Conservation (phyloP, 2,797 vertebrate genomes). For the Fratercula arctica region DNA sequence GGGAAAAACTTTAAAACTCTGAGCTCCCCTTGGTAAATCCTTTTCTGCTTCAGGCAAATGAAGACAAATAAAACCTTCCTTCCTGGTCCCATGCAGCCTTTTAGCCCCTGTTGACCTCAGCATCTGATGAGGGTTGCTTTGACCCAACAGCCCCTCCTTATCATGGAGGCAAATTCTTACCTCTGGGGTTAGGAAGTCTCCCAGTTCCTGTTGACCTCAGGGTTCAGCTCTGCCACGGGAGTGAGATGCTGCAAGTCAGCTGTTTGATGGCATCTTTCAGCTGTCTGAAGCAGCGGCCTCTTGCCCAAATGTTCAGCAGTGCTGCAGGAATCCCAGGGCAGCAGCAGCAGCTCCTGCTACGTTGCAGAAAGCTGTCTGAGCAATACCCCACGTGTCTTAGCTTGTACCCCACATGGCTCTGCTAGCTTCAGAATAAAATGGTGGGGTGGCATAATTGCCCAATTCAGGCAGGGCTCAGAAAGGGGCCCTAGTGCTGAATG, state of each 20-base stretch:
- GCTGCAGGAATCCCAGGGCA: neutral
- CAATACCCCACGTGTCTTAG: neutral
- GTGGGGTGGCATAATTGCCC: neutral
- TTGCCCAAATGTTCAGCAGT: neutral
- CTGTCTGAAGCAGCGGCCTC: rapidly evolving
- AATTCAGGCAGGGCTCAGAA: neutral
- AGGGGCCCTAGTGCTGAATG: neutral
- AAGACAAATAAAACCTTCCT: neutral
- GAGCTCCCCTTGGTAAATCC: neutral
- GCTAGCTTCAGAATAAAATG: neutral
- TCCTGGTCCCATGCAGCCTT: neutral
- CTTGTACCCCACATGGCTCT: neutral
- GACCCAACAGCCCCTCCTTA: neutral
- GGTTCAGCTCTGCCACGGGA: neutral
- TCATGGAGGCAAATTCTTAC: neutral
- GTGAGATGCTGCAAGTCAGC: neutral
- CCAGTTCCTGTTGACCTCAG: rapidly evolving
- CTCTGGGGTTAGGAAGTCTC: neutral
- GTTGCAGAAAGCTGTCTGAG: neutral
- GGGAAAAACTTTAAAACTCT: neutral
- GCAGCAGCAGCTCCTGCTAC: neutral
- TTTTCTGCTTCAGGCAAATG: neutral
- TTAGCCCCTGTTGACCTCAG: neutral
- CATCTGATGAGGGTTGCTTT: neutral
- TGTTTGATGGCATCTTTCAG: neutral